These are phyloP conservation scores for Rousettus madagascariensis DNA, from an alignment of 2,797 vertebrate genomes.

Conservation along the genomic window DNA sequence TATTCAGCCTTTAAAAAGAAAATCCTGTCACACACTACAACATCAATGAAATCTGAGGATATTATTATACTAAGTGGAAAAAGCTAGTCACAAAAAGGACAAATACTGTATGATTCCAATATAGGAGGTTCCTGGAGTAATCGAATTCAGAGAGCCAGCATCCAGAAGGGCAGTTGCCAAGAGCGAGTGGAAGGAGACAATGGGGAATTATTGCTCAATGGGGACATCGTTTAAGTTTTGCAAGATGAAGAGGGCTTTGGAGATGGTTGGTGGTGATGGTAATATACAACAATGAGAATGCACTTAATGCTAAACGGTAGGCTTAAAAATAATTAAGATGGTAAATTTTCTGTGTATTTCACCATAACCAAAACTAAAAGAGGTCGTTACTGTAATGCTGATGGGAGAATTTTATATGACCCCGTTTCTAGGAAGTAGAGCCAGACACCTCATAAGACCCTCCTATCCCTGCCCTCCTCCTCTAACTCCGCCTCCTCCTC, in stretches of 20 bases:
- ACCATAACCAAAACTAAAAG: neutral
- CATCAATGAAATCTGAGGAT: neutral
- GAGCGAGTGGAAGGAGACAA: too few relatives aligned
- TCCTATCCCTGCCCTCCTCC: neutral
- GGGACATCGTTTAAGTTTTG: neutral
- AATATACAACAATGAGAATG: neutral
- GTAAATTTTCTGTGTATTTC: neutral
- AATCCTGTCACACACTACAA: neutral
- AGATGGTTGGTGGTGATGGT: neutral
- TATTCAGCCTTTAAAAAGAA: neutral
- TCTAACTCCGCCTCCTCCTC: too few relatives aligned
- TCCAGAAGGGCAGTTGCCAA: neutral
- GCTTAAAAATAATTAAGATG: neutral
- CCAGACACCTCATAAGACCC: neutral
- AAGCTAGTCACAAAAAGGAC: neutral
- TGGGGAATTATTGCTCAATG: accelerated
- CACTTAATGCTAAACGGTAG: neutral
- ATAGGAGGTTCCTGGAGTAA: neutral
- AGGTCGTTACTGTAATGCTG: neutral
- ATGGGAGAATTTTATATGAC: neutral
- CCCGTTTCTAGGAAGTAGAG: neutral
- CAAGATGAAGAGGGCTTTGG: neutral
- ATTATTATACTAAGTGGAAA: neutral
- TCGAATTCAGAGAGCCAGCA: neutral
- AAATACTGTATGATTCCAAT: neutral